Percentiles rank a stretch among this genome's conserved stretches.
These are phyloP conservation scores for Scaptomyza graminum DNA, from an alignment of 1,140 invertebrate genomes.

Conservation along the genomic window DNA sequence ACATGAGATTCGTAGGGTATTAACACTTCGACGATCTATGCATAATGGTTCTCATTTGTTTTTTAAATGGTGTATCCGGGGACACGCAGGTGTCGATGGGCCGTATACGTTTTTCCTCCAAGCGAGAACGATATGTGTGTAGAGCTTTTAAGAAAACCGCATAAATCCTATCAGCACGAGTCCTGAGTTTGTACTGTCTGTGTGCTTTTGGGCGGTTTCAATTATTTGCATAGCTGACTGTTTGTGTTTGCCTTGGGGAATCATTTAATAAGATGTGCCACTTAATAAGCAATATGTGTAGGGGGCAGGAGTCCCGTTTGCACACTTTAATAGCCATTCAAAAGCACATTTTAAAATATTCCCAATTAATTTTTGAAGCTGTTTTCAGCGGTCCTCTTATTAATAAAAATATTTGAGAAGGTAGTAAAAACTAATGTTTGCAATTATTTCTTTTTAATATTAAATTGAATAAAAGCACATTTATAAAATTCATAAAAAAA, in stretches of 20 bases:
- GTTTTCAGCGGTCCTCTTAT: constrained; percentile 4
- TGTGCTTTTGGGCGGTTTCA: constrained; percentile 16
- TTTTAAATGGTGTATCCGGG: constrained; percentile 51
- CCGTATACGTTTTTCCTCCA: constrained; percentile 8
- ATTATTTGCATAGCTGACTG: constrained; percentile 20
- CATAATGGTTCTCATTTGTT: not conserved
- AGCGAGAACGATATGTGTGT: constrained; percentile 21
- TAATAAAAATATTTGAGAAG: not conserved
- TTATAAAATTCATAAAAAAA: too few species aligned
- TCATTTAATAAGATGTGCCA: constrained; percentile 55
- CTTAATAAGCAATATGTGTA: constrained; percentile 73
- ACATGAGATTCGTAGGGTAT: not conserved
- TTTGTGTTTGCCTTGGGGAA: constrained; percentile 31
- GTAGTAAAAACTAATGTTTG: constrained; percentile 16
- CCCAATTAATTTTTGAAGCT: constrained; percentile 59
- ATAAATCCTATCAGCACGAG: constrained; percentile 32
- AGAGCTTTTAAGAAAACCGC: constrained; percentile 16
- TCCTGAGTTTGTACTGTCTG: constrained; percentile 1
- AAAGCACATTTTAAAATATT: constrained; percentile 67
- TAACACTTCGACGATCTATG: not conserved
- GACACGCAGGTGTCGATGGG: constrained; percentile 59
- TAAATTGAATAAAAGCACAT: not conserved
- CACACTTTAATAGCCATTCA: constrained; percentile 48
- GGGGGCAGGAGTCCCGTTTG: constrained; percentile 25
- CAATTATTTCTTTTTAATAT: too few species aligned